Base-by-base conservation (phyloP, 2,797 vertebrate genomes). In the Melanotaenia pygmaea region DNA sequence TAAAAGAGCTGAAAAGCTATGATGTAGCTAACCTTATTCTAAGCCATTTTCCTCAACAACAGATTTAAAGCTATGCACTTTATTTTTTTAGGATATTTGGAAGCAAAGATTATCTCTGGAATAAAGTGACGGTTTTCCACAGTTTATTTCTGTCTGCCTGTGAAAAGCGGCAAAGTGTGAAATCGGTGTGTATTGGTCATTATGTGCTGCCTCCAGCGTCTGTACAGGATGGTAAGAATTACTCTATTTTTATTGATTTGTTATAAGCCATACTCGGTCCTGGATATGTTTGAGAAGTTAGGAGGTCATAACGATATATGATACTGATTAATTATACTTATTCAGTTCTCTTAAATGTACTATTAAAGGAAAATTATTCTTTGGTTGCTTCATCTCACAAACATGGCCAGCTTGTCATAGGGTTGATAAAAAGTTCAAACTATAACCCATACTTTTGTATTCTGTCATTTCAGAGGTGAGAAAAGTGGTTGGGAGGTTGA, bases 71-170 rank as follows among this genome's bases (percentile, higher is more conserved):
- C 9, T 57, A 1, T 22, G n/a, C 45, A 59, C 20, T 28, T 43
- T 72, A 1, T 10, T 67, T 50, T 84, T 67, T 68, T 83, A 99
- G 98, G 68, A 94, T 99, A 79, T 96, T 96, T 40, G 67, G 93
- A 73, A 97, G 97, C 83, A 88, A 89, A 45, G 93, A 95, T 71
- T 99, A 96, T 90, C 57, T 96, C 35, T 93, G 93, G 77, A 93
- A 95, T 82, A 95, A 91, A 76, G 93, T 96, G 75, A 96, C 95
- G 0, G 92, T 99, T 66, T 99, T 99, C 82, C 98, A 99, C 85
- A 93, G 96, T 76, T 54, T 65, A 37, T 98, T 94, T 86, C 94
- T 99, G 37, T 92, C 89, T 0, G 84, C 88, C 0, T 95, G 93
- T 82, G 83, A 89, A 10, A 80, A 85, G 0, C 58, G 89, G 0